phyloP scores from a whole-genome alignment of 2,888 invertebrate genomes.

The Drosophila longiperda region DNA sequence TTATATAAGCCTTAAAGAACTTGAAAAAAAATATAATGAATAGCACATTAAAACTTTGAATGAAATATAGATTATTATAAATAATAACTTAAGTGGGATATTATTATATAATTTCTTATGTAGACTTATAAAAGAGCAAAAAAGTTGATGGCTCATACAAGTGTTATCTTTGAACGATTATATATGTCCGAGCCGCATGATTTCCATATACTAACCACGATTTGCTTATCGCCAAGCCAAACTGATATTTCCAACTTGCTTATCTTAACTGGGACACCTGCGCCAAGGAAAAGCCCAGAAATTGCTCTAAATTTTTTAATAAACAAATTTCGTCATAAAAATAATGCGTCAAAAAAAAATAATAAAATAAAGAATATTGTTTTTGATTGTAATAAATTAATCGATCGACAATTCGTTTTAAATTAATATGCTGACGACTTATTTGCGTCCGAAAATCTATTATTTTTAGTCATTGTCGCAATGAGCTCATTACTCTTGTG shows the following conservation, averaged over 20 bases:
- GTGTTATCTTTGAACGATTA: conserved; percentile 33
- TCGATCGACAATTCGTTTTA: conserved; percentile 66
- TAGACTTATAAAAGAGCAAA: neutral
- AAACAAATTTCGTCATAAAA: conserved; percentile 71
- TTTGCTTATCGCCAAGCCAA: conserved; percentile 51
- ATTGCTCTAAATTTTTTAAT: conserved; percentile 17
- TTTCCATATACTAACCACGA: conserved; percentile 53
- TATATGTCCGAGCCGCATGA: conserved; percentile 58
- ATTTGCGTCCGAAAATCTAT: conserved; percentile 23
- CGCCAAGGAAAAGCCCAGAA: conserved; percentile 13
- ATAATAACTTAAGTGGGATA: neutral
- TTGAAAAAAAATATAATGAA: neutral
- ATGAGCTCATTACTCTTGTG: conserved; percentile 69
- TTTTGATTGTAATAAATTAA: conserved; percentile 69
- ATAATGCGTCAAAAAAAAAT: neutral
- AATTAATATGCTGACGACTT: conserved; percentile 68
- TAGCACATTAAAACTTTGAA: neutral
- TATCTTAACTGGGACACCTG: conserved; percentile 46
- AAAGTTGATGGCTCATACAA: neutral
- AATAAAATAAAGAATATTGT: neutral
- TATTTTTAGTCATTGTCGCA: conserved; percentile 67
- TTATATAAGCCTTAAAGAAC: neutral
- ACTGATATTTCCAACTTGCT: conserved; percentile 16
- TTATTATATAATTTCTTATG: neutral
- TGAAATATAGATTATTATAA: neutral